Conservation (phyloP, 2,113 vertebrate genomes). For the Macquaria australasica region DNA sequence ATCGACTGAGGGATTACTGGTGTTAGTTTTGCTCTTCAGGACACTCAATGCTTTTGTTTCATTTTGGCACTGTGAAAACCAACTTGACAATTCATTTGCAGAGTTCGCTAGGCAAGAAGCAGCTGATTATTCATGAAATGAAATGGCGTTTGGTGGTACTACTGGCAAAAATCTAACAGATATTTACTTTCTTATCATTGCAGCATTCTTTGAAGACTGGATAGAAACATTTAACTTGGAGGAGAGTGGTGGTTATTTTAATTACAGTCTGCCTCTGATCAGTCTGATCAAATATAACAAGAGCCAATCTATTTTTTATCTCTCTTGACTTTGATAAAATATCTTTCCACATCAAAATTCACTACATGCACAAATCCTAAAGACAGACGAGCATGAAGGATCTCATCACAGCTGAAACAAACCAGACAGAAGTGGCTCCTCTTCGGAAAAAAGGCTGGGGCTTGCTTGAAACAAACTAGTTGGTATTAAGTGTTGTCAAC, state of each 20-base stretch:
- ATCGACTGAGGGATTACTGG: conserved; percentile 27
- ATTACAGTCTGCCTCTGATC: conserved; percentile 40
- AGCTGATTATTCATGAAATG: conserved; percentile 29
- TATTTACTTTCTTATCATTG: conserved; percentile 26
- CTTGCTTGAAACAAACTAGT: background rate
- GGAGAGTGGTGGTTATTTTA: conserved; percentile 20
- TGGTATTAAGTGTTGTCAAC: background rate
- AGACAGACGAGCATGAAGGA: background rate
- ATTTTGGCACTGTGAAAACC: conserved; percentile 36
- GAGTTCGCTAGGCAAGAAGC: conserved; percentile 5
- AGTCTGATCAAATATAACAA: conserved; percentile 42
- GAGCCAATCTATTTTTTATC: conserved; percentile 32
- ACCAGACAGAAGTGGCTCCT: background rate
- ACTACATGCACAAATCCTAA: background rate
- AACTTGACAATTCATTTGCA: conserved; percentile 45
- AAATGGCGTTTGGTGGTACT: background rate
- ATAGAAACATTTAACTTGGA: conserved; percentile 24
- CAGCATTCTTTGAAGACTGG: conserved; percentile 22
- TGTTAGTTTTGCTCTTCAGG: conserved; percentile 44
- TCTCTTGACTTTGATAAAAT: conserved; percentile 18
- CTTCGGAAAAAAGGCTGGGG: background rate
- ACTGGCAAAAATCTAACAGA: background rate
- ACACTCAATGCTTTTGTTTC: conserved; percentile 50
- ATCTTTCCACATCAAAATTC: conserved; percentile 1
- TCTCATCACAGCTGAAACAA: conserved; percentile 5